A percentile compares a stretch with the other conserved stretches of the same genome.
Conservation (phyloP, 2,113 vertebrate species). For the Isurus oxyrinchus region DNA sequence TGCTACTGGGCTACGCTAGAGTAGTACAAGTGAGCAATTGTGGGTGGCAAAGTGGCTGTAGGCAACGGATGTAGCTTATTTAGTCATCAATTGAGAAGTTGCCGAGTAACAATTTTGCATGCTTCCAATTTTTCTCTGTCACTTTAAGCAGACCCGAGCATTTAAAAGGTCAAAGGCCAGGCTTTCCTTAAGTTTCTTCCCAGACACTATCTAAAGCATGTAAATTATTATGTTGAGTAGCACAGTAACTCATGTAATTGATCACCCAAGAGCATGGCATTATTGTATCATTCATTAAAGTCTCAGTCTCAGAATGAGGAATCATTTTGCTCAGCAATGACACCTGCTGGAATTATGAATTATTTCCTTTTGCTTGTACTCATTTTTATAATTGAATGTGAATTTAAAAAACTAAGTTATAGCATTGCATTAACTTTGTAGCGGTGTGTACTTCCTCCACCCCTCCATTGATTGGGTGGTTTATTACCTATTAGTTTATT, state of each 20-base stretch:
- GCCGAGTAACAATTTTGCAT: constrained; percentile 20
- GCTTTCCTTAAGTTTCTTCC: not conserved
- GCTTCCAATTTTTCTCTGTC: constrained; percentile 29
- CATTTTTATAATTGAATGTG: not conserved
- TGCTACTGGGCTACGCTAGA: not conserved
- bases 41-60: constrained; percentile 16
- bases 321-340: constrained; percentile 21
- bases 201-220: constrained; percentile 22
- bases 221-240: constrained; percentile 4
- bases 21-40: constrained; percentile 19
- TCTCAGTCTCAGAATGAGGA: constrained; percentile 3
- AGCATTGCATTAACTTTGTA: not conserved
- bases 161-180: constrained; percentile 2
- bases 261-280: not conserved
- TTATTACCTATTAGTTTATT: not conserved
- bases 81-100: constrained; percentile 29
- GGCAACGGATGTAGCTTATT: constrained; percentile 25
- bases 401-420: not conserved
- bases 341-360: constrained; percentile 27
- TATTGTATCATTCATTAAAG: not conserved
- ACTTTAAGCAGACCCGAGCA: constrained; percentile 3
- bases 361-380: not conserved
- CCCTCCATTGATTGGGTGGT: too few species aligned
- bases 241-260: not conserved
- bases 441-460: too few species aligned